phyloP scores from a whole-genome alignment of 35 echinoderm and acorn worm genomes.

The Heliocidaris erythrogramma region DNA sequence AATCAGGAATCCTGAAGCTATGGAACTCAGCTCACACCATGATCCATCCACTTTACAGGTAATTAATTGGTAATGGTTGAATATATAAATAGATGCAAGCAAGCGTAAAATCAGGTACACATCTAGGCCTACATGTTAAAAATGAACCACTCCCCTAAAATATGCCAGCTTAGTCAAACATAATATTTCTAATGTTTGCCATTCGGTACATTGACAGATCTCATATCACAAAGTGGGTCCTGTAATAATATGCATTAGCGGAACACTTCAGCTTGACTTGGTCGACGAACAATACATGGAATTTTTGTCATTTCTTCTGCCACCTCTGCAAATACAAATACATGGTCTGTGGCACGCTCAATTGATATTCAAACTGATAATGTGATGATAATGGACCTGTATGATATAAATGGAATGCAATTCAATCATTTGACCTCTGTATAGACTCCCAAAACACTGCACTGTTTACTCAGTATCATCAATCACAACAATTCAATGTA shows the following conservation, averaged over 20 bases:
- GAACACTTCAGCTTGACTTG: not conserved
- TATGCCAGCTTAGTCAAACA: slow-evolving; percentile 3
- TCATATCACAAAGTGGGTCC: not conserved
- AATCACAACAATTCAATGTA: not conserved
- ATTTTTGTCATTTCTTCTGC: slow-evolving; percentile 3
- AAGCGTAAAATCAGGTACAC: not conserved
- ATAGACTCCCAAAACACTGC: not conserved
- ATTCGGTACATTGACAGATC: not conserved
- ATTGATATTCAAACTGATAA: not conserved
- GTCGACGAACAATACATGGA: not conserved
- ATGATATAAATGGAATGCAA: not conserved
- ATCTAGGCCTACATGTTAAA: no score
- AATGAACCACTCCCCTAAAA: not conserved
- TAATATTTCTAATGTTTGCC: not conserved
- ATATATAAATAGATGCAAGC: not conserved
- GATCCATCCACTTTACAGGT: not conserved
- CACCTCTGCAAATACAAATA: not conserved
- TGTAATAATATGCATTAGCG: not conserved
- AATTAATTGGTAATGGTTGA: not conserved
- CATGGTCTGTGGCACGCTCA: not conserved
- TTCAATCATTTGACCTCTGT: not conserved
- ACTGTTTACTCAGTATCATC: not conserved
- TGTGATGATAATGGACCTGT: not conserved
- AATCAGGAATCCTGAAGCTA: not conserved
- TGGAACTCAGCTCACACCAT: not conserved